Evolutionary conservation across 1,140 invertebrate genomes (phyloP).

Genomic region (Drosophila micromelanica): DNA sequence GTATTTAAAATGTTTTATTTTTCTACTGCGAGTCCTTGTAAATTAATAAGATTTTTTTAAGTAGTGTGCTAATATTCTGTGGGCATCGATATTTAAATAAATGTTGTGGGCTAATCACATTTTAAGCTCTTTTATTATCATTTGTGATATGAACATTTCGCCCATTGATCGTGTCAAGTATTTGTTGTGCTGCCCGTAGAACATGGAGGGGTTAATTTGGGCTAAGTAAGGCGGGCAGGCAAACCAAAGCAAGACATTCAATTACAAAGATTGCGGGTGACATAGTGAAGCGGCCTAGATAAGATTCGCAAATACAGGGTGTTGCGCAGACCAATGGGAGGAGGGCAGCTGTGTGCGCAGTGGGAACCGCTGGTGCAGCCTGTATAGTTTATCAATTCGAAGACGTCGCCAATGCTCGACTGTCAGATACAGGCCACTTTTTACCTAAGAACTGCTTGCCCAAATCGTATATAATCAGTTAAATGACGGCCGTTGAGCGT

Average conservation of each 20-base stretch:
- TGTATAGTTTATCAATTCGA: conserved; percentile 60
- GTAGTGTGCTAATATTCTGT: no score
- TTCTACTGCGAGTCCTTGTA: no score
- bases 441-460: conserved; percentile 67
- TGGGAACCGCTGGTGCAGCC: background rate
- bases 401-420: conserved; percentile 33
- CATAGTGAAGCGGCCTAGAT: conserved; percentile 58
- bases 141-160: background rate
- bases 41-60: no score
- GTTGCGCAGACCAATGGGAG: background rate
- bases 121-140: no score
- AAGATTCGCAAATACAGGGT: conserved; percentile 68
- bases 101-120: no score
- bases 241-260: conserved; percentile 53
- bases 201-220: no score
- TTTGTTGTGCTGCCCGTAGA: background rate
- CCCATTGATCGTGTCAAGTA: conserved; percentile 2
- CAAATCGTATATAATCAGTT: conserved; percentile 79
- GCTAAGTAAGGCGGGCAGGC: background rate
- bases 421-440: conserved; percentile 39
- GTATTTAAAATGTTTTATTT: no score
- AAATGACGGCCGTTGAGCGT: conserved; percentile 73
- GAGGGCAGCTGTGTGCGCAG: background rate
- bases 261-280: conserved; percentile 74
- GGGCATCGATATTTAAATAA: no score